Conservation (phyloP, 2,888 invertebrate genomes). For the Acleris holmiana region DNA sequence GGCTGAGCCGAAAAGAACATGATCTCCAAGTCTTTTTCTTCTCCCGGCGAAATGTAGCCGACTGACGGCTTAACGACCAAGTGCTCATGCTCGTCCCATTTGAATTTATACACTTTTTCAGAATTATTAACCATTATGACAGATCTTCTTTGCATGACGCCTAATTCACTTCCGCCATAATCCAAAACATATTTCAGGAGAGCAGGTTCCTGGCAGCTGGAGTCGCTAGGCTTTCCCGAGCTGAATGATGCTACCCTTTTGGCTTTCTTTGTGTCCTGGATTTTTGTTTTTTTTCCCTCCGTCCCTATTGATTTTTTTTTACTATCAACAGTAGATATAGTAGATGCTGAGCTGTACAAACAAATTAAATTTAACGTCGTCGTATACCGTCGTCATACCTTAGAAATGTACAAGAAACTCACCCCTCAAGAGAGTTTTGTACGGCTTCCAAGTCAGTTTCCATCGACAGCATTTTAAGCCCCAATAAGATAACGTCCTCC, state of each 20-base stretch:
- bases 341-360: conserved; percentile 53
- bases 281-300: conserved; percentile 56
- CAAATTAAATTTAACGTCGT: neutral
- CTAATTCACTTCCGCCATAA: conserved; percentile 74
- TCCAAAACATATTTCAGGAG: conserved; percentile 73
- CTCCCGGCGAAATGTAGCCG: conserved; percentile 77
- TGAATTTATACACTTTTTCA: conserved; percentile 75
- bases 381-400: too few relatives aligned
- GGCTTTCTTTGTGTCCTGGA: conserved; percentile 54
- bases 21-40: conserved; percentile 78
- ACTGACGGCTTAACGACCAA: conserved; percentile 67
- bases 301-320: conserved; percentile 35
- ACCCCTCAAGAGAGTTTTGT: conserved; percentile 56
- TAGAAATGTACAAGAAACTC: conserved; percentile 21
- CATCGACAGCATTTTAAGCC: conserved; percentile 76
- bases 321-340: conserved; percentile 59
- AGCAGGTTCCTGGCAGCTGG: conserved; percentile 51
- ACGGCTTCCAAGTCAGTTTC: conserved; percentile 65
- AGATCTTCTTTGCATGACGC: conserved; percentile 62
- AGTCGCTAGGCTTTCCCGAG: conserved; percentile 57
- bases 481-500: conserved; percentile 73
- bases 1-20: conserved; percentile 67
- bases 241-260: conserved; percentile 51
- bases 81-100: conserved; percentile 61
- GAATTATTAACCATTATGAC: conserved; percentile 76